These are phyloP conservation scores for Acanthurus tractus DNA, from an alignment of 2,797 vertebrate genomes.

Conservation along the genomic window DNA sequence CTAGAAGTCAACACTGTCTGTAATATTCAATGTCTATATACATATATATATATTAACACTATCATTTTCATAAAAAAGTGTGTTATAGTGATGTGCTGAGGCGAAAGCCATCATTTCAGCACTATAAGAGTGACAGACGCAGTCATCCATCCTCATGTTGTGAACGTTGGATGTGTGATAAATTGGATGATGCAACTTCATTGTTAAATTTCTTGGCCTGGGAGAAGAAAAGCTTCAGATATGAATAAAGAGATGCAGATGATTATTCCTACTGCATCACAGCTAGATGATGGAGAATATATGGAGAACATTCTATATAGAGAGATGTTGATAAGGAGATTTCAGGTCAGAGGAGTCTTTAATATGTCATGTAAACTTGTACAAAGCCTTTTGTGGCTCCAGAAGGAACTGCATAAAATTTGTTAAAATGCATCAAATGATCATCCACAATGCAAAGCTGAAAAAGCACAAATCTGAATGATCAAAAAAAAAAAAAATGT, in stretches of 20 bases:
- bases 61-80: background rate
- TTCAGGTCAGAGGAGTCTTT: no score
- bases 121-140: slow-evolving; percentile 21
- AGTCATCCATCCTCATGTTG: slow-evolving; percentile 11
- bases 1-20: background rate
- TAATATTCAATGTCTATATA: background rate
- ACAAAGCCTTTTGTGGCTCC: no score
- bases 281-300: no score
- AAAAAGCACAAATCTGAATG: no score
- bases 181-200: slow-evolving; percentile 4
- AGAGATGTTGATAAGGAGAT: no score
- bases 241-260: background rate
- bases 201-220: background rate
- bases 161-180: slow-evolving; percentile 3
- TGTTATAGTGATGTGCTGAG: background rate
- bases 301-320: no score
- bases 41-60: slow-evolving; percentile 4
- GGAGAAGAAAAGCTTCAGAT: background rate
- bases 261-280: no score
- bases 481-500: no score
- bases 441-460: no score
- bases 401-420: no score
- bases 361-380: no score
- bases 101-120: slow-evolving; percentile 3
- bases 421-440: no score